Evolutionary conservation across 2,888 invertebrate species (phyloP), one percentile per base, ranked within the genome.

Genomic region (Nymphalis c-album): DNA sequence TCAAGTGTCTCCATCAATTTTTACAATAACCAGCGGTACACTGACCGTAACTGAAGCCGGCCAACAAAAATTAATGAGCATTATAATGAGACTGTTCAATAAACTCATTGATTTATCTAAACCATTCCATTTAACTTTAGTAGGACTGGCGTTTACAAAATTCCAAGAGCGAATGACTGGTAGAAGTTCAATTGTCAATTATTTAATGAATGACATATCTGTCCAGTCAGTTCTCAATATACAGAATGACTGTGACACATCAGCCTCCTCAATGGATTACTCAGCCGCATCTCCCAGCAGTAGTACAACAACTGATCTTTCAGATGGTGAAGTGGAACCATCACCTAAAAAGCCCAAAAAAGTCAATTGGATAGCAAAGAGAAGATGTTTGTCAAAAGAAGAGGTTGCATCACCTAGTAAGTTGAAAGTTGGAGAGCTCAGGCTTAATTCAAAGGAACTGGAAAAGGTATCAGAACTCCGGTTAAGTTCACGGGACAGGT

Each of bases 81-180:
- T 94, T 67, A 93, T 96, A 68, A 96, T 96, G 95, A 94, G 94
- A 79, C 91, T 96, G 75, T 96, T 96, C 80, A 95, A 95, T 81
- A 94, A 96, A 80, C 93, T 95, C 70, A 94, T 96, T 67, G 94
- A 96, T 80, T 91, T 95, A 73, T 93, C 93, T 40, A 95, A 95
- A 87, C 95, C 96, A 72, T 97, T 96, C 88, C 96, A 96, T 85
- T 94, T 97, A 77, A 96, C 96, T 0, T 87, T 96, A 64, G 91
- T 97, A 68, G 97, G 96, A n/a, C 88, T 96, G 78, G 95, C 96
- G 22, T 96, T 96, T 82, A 96, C 96, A 1, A 96, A 96, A 84
- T 96, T 97, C 80, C 95, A 95, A 76, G 96, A 95, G 75, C 93
- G 94, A 68, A 94, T 94, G 82, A 94, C 93, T 4, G 95, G 95